These are phyloP conservation scores for Thecophora atra DNA, from an alignment of 2,888 invertebrate genomes.

Conservation along the genomic window DNA sequence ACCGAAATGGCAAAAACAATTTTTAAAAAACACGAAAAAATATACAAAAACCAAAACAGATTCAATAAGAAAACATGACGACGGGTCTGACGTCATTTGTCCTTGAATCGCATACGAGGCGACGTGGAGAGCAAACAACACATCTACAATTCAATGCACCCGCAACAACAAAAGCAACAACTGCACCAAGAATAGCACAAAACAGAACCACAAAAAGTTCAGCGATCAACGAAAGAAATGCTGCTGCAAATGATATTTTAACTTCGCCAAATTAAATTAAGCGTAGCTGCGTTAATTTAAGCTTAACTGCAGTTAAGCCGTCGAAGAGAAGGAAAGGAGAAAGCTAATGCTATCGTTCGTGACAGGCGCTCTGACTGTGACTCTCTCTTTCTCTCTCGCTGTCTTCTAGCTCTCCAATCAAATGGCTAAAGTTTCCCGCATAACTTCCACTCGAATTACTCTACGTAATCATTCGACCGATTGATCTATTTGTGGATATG, in stretches of 20 bases:
- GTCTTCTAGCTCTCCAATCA: too few species aligned
- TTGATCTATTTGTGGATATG: too few species aligned
- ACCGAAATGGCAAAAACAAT: background rate
- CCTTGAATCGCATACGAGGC: constrained; percentile 41
- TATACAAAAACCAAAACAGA: constrained; percentile 9
- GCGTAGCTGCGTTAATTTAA: background rate
- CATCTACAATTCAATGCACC: constrained; percentile 42
- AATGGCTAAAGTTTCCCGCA: too few species aligned
- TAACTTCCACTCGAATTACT: too few species aligned
- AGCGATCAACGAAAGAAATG: too few species aligned
- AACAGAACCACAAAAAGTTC: constrained; percentile 11
- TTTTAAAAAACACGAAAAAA: constrained; percentile 6
- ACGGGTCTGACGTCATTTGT: constrained; percentile 41
- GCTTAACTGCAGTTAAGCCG: background rate
- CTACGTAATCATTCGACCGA: too few species aligned
- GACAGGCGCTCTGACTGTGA: too few species aligned
- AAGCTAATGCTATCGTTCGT: too few species aligned
- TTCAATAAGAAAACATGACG: constrained; percentile 5
- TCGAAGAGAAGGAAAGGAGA: background rate
- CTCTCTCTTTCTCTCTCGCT: too few species aligned
- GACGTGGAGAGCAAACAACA: constrained; percentile 36
- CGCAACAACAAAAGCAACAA: constrained; percentile 30
- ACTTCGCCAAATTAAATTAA: constrained; percentile 17
- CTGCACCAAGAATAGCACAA: constrained; percentile 10
- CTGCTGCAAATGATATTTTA: too few species aligned